Evolutionary conservation across 2,888 invertebrate species (phyloP).

Genomic region (Pyrochroa serraticornis): DNA sequence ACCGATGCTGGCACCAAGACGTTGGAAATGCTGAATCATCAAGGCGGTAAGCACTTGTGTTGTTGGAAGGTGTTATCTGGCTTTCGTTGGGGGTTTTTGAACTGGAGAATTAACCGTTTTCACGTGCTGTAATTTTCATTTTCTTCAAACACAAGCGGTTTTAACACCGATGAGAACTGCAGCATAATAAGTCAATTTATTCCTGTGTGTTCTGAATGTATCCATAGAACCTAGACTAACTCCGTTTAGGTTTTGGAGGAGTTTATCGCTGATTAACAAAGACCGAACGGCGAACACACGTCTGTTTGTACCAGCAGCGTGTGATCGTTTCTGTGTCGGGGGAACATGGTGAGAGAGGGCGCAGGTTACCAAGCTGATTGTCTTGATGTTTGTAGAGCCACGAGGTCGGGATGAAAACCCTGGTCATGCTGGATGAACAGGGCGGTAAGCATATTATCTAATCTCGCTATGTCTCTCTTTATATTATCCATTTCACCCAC

Average conservation of each 20-base stretch:
- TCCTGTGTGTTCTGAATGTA: no score
- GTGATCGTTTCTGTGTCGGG: conserved; percentile 18
- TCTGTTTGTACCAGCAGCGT: conserved; percentile 12
- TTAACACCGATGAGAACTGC: no score
- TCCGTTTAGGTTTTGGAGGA: conserved; percentile 2
- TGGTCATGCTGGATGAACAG: conserved; percentile 99
- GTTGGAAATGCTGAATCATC: conserved; percentile 86
- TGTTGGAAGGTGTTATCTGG: conserved; percentile 22
- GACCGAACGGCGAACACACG: conserved; percentile 15
- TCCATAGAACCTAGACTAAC: conserved; percentile 16
- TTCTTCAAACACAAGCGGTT: no score
- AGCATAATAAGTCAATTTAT: no score
- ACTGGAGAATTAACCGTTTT: no score
- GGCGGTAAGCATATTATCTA: conserved; percentile 89
- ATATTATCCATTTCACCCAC: conserved; percentile 33
- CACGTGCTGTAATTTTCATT: no score
- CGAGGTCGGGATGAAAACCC: conserved; percentile 99
- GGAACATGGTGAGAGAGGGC: conserved; percentile 27
- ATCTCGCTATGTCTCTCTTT: conserved; percentile 40
- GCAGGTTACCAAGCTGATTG: conserved; percentile 43
- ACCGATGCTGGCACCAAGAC: conserved; percentile 92
- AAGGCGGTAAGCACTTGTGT: conserved; percentile 82
- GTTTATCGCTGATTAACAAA: conserved; percentile 9
- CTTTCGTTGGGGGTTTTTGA: not conserved
- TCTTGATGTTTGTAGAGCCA: conserved; percentile 89